These are phyloP conservation scores for Peribatodes rhomboidaria DNA, from an alignment of 2,888 invertebrate genomes.

Conservation along the genomic window DNA sequence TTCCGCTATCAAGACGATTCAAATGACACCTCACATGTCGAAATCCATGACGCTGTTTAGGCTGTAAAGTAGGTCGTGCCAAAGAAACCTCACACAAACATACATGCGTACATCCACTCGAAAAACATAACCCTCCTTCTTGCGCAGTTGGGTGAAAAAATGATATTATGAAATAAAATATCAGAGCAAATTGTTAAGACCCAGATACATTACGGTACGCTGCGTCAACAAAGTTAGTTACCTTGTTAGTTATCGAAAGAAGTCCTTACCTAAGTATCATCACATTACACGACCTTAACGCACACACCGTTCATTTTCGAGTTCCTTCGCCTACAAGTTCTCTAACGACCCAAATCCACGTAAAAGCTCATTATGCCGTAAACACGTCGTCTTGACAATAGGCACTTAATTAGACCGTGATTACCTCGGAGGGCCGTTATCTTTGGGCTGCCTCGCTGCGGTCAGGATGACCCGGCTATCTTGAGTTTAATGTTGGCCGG, in stretches of 20 bases:
- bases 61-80: no score
- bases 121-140: no score
- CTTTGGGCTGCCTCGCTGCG: conserved; percentile 7
- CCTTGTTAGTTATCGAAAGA: no score
- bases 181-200: no score
- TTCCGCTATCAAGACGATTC: no score
- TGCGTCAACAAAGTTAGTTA: background rate
- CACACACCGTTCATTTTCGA: background rate
- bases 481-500: background rate
- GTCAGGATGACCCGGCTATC: conserved; percentile 14
- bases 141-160: no score
- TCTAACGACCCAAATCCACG: background rate
- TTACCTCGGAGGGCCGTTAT: conserved; percentile 23
- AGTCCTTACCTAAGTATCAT: no score
- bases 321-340: background rate
- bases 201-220: background rate
- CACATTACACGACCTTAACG: background rate
- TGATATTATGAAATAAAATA: no score
- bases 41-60: no score
- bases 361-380: conserved; percentile 25
- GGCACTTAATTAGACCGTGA: conserved; percentile 22
- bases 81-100: no score
- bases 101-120: no score
- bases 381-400: conserved; percentile 24
- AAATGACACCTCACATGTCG: no score